Percentiles rank a stretch among this genome's conserved stretches.
Conservation (phyloP, 2,797 vertebrate species). For the Anomalospiza imberbis region DNA sequence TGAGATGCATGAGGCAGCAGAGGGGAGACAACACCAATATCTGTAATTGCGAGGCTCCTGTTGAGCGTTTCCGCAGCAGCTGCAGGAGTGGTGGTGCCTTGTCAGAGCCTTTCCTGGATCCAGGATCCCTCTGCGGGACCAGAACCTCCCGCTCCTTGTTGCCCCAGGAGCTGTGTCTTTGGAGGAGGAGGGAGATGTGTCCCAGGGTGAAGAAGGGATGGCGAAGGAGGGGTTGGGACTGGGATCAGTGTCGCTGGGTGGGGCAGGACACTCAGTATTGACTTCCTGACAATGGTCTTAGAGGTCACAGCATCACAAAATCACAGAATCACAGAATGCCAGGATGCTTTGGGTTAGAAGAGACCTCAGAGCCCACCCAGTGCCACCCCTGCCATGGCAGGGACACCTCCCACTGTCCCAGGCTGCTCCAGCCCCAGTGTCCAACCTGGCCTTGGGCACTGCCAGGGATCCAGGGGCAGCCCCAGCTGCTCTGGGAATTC, state of each 20-base stretch:
- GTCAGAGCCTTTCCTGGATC: no score
- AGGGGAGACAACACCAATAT: background rate
- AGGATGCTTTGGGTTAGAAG: fast-evolving
- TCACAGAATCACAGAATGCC: no score
- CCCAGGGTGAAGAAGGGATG: background rate
- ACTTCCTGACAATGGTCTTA: background rate
- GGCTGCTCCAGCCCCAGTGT: background rate
- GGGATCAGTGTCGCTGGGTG: fast-evolving
- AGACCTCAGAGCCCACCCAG: fast-evolving
- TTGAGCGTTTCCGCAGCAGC: background rate
- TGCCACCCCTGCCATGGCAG: background rate
- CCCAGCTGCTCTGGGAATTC: background rate
- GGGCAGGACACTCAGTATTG: background rate
- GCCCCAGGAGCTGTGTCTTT: background rate
- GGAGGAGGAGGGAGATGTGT: background rate
- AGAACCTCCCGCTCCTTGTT: background rate
- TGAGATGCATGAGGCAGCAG: background rate
- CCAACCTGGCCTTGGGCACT: background rate
- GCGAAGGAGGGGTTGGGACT: background rate
- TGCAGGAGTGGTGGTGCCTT: background rate
- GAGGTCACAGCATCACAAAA: background rate
- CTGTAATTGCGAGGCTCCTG: background rate
- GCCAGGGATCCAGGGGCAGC: background rate
- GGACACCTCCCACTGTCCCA: background rate
- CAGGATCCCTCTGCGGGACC: background rate